Conservation (phyloP, 2,797 vertebrate genomes). For the Rhynchonycteris naso region DNA sequence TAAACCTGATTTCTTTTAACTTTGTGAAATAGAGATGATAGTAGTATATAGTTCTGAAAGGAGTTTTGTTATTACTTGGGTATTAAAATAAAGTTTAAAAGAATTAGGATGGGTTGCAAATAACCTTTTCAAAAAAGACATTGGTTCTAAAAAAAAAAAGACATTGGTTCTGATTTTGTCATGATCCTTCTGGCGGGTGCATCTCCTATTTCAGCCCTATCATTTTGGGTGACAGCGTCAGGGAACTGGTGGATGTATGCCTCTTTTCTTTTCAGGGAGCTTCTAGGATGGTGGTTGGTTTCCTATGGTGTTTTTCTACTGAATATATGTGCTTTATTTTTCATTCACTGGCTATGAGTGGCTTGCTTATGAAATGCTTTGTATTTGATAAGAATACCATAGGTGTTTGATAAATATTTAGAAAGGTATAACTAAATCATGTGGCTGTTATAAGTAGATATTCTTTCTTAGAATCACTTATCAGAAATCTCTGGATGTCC, state of each 20-base stretch:
- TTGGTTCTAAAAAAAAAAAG: slow-evolving; percentile 42
- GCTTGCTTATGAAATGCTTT: slow-evolving; percentile 49
- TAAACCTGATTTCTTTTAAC: slow-evolving; percentile 39
- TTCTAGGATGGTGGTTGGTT: slow-evolving; percentile 61
- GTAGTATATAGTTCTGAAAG: neutral
- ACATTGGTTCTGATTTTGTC: slow-evolving; percentile 18
- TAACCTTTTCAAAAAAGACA: slow-evolving; percentile 47
- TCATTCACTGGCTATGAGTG: slow-evolving; percentile 30
- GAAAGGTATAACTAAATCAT: neutral
- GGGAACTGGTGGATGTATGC: neutral
- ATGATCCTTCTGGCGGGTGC: neutral
- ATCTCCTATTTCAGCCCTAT: neutral
- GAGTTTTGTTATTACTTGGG: slow-evolving; percentile 13
- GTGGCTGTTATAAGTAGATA: neutral
- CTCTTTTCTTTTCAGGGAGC: neutral
- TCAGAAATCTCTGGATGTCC: neutral
- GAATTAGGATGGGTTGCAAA: slow-evolving; percentile 30
- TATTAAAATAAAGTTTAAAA: slow-evolving; percentile 48
- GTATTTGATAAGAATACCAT: neutral
- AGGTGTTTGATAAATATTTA: neutral
- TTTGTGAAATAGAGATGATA: neutral
- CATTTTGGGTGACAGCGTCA: neutral
- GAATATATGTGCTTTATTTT: neutral
- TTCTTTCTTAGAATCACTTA: neutral
- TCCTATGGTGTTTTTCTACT: slow-evolving; percentile 18